Conservation (phyloP, 2,113 vertebrate species). For the Raja brachyura region DNA sequence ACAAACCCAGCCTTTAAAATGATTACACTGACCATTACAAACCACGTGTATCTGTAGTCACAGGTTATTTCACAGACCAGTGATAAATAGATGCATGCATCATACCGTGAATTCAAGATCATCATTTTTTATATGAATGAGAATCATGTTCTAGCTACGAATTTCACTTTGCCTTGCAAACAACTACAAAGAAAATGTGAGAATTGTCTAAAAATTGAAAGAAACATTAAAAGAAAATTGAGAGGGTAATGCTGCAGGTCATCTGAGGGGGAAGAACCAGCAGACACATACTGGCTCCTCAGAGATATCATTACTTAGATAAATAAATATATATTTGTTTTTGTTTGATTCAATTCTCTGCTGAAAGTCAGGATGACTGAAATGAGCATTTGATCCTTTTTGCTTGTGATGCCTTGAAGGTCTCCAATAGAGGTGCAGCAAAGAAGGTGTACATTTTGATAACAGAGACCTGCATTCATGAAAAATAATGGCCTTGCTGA, state of each 20-base stretch:
- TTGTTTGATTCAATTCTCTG: not conserved
- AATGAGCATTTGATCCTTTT: not conserved
- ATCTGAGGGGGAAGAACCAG: not conserved
- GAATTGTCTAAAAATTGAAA: not conserved
- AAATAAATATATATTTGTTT: not conserved
- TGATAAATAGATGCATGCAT: not conserved
- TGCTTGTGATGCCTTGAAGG: not conserved
- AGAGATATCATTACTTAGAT: not conserved
- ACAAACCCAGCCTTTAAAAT: not conserved
- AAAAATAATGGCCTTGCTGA: not conserved
- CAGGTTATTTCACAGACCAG: not conserved
- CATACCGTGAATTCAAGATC: not conserved
- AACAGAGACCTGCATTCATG: not conserved
- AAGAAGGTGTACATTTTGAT: not conserved
- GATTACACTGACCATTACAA: not conserved
- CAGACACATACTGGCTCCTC: not conserved
- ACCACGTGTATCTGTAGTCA: not conserved
- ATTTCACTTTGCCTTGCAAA: not conserved
- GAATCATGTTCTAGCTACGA: conserved; percentile 1
- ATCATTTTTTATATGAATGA: not conserved
- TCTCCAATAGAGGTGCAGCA: not conserved
- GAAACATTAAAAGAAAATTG: not conserved
- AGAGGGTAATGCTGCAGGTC: not conserved
- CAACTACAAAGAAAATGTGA: not conserved
- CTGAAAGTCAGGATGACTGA: not conserved